phyloP scores from a whole-genome alignment of 2,113 vertebrate species.

The Notechis scutatus region DNA sequence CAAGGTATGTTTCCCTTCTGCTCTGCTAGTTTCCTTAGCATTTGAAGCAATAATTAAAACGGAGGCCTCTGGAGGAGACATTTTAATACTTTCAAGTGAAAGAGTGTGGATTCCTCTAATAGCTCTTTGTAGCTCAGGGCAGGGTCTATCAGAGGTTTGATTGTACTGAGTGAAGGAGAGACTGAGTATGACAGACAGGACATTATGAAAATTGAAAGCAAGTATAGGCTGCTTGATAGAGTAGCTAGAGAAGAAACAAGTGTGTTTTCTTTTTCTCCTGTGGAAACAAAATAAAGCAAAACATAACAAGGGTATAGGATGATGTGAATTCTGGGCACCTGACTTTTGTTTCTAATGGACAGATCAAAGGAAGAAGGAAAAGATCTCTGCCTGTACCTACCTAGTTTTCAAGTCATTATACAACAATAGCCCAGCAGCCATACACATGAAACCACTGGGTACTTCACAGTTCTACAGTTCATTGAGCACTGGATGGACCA shows the following conservation, averaged over 20 bases:
- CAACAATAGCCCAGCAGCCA: not conserved
- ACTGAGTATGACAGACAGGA: not conserved
- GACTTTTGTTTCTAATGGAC: not conserved
- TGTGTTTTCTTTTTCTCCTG: not conserved
- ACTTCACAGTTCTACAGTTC: not conserved
- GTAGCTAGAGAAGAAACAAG: not conserved
- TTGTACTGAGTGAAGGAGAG: not conserved
- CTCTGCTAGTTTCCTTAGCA: not conserved
- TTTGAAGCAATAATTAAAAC: constrained; percentile 15
- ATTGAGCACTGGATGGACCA: not conserved
- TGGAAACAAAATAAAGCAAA: not conserved
- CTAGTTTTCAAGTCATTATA: not conserved
- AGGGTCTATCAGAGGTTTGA: not conserved
- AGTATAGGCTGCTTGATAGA: not conserved
- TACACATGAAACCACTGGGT: not conserved
- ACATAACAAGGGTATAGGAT: not conserved
- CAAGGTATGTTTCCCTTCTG: not conserved
- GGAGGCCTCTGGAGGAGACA: not conserved
- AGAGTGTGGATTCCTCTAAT: not conserved
- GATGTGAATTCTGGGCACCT: not conserved
- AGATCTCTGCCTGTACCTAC: not conserved
- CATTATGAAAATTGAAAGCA: not conserved
- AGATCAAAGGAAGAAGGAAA: not conserved
- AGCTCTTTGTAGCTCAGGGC: not conserved
- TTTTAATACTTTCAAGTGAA: not conserved